These are phyloP conservation scores for Crotophaga sulcirostris DNA, from an alignment of 2,113 vertebrate species.

Conservation along the genomic window DNA sequence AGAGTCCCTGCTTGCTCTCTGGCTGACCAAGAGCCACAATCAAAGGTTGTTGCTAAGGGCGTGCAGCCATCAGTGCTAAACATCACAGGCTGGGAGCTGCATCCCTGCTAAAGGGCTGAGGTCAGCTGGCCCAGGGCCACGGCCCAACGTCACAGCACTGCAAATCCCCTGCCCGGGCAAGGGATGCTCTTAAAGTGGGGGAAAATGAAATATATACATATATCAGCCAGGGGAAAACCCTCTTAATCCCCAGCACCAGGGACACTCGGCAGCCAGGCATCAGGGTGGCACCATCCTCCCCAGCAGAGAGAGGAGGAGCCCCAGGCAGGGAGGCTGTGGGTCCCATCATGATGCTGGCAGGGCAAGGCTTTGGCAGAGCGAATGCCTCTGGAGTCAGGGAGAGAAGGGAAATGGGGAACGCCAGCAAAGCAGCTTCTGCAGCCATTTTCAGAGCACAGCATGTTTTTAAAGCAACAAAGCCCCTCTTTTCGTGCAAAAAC, in stretches of 20 bases:
- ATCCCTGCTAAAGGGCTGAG: not conserved
- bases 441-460: not conserved
- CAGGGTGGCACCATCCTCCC: fast-evolving
- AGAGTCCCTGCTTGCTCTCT: not conserved
- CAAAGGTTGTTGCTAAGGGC: not conserved
- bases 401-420: not conserved
- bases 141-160: fast-evolving
- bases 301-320: not conserved
- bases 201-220: not conserved
- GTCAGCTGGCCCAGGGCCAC: not conserved
- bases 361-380: not conserved
- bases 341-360: not conserved
- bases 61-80: not conserved
- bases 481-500: not conserved
- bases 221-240: not conserved
- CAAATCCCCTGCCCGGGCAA: not conserved
- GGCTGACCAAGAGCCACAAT: not conserved
- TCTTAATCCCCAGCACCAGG: not conserved
- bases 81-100: not conserved
- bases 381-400: not conserved
- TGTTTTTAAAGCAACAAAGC: not conserved
- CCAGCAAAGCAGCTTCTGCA: not conserved
- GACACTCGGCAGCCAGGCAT: not conserved
- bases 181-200: not conserved
- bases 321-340: not conserved